Evolutionary conservation across 2,797 vertebrate species (phyloP).

Genomic region (Hippoglossus hippoglossus): DNA sequence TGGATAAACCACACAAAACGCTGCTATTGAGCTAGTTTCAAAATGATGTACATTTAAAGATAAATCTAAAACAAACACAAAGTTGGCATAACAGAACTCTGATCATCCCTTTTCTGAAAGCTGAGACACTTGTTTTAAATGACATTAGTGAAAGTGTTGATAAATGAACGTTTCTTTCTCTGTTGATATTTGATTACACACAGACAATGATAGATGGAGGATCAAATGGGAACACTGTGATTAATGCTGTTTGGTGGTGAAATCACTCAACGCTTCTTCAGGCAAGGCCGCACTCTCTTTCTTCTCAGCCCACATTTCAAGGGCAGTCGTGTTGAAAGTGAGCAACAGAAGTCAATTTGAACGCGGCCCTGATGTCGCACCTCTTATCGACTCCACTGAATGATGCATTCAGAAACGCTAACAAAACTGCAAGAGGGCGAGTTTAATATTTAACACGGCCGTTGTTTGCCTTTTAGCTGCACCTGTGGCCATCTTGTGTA

Average conservation of each 20-base stretch:
- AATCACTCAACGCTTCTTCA: slow-evolving; percentile 34
- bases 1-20: too few species aligned
- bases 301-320: slow-evolving; percentile 25
- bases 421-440: background rate
- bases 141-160: slow-evolving; percentile 6
- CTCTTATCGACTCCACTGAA: slow-evolving; percentile 15
- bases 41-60: background rate
- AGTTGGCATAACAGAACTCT: background rate
- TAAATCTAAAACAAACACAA: background rate
- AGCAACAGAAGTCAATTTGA: slow-evolving; percentile 14
- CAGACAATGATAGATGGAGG: slow-evolving; percentile 16
- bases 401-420: background rate
- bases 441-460: slow-evolving; percentile 15
- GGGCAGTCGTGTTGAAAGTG: slow-evolving; percentile 19
- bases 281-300: slow-evolving; percentile 9
- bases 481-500: background rate
- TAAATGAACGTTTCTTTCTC: slow-evolving; percentile 10
- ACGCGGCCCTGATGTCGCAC: background rate
- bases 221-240: slow-evolving; percentile 39
- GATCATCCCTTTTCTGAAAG: background rate
- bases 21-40: background rate
- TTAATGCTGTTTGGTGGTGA: slow-evolving; percentile 37
- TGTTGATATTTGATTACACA: slow-evolving; percentile 39
- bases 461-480: slow-evolving; percentile 10
- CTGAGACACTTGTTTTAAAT: background rate